phyloP scores from a whole-genome alignment of 2,888 invertebrate genomes.

The Rotaria magnacalcarata region DNA sequence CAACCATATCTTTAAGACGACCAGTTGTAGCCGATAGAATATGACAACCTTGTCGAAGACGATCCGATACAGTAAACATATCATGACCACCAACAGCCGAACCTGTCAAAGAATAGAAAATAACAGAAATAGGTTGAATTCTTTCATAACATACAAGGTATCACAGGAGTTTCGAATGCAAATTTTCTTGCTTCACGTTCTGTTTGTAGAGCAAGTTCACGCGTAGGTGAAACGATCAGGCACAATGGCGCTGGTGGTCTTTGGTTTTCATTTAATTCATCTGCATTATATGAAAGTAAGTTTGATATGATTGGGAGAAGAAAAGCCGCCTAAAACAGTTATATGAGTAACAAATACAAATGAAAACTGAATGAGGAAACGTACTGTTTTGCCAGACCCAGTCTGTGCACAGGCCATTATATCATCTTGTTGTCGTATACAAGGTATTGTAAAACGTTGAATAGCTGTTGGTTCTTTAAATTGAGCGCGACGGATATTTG shows the following conservation, averaged over 20 bases:
- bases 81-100: constrained; percentile 2
- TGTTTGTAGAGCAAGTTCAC: constrained; percentile 46
- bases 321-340: constrained; percentile 39
- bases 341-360: not conserved
- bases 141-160: not conserved
- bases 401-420: constrained; percentile 46
- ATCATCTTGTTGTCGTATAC: constrained; percentile 36
- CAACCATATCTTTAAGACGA: constrained; percentile 42
- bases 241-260: constrained; percentile 40
- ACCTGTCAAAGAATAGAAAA: not conserved
- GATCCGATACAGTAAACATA: not conserved
- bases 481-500: constrained; percentile 40
- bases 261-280: not conserved
- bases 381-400: constrained; percentile 43
- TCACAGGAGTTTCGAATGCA: constrained; percentile 32
- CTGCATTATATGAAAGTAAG: constrained; percentile 37
- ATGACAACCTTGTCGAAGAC: constrained; percentile 37
- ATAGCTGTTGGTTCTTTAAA: constrained; percentile 43
- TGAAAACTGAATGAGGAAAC: not conserved
- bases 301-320: constrained; percentile 43
- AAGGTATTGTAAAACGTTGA: constrained; percentile 39
- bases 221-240: constrained; percentile 43
- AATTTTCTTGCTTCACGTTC: constrained; percentile 43
- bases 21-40: constrained; percentile 44
- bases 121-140: no score